Base-by-base conservation (phyloP, 2,797 vertebrate species). In the Scomberomorus guttatus region DNA sequence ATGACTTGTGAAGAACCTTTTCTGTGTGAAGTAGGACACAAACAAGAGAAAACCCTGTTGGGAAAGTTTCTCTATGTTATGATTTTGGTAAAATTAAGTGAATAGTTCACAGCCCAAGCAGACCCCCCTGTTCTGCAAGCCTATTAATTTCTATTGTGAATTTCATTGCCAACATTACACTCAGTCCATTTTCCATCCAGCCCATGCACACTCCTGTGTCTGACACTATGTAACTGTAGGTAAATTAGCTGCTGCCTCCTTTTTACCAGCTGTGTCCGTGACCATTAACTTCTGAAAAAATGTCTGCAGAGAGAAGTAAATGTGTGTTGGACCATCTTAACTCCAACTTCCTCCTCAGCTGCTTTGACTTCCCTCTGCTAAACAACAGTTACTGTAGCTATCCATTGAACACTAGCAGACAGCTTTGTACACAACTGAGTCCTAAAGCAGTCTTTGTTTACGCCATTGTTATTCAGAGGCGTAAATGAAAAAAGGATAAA, bases 401-500 rank as follows among this genome's bases (percentile, higher is more conserved):
- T 48, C 50, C 44, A 7, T 1, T 58, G 39, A 13, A 42, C 5
- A 39, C 34, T 54, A 57, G 77, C 52, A 15, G 66, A 27, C 56
- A 63, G 50, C 59, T 77, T 72, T 60, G 42, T 17, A 61, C 39
- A 48, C 24, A 12, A 20, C 25, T 2, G 12, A 37, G 29, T n/a
- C 34, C 65, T 52, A 9, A 65, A 67, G 48, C 22, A 39, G 25
- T 59, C 25, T 80, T 27, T 79, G 75, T 79, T 81, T 65, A 18
- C 2, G 0, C 2, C 5, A 25, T 62, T 52, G 24, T 48, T 72
- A 66, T 75, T 81, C 60, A 60, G 60, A 77, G 69, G 25, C 0
- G 11, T 55, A 5, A 58, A 80, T 58, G 14, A 54, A 52, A 75
- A 52, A 60, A 29, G 34, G 24, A 63, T 62, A 64, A 83, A 86